Percentiles rank a stretch among this genome's conserved stretches.
phyloP scores from a whole-genome alignment of 2,113 vertebrate species.

The Crypturellus undulatus region DNA sequence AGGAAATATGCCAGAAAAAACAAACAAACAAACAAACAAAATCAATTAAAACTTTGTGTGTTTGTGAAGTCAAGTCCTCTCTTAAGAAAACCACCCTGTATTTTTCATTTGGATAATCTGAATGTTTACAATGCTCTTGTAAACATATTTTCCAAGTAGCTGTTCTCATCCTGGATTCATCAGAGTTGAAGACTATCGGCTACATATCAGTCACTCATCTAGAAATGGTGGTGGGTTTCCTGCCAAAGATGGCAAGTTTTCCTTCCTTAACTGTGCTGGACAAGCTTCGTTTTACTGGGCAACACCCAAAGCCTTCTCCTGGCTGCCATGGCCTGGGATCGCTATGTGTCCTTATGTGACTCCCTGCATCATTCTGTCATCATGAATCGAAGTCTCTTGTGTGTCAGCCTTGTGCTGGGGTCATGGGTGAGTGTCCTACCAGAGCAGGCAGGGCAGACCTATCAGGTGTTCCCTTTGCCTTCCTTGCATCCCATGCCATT shows the following conservation, averaged over 20 bases:
- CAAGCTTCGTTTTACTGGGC: slow-evolving; percentile 9
- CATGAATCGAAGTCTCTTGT: background rate
- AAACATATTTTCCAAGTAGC: no score
- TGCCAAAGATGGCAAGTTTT: background rate
- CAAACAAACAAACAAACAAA: no score
- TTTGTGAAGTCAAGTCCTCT: no score
- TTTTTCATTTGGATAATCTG: no score
- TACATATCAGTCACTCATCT: slow-evolving; percentile 33
- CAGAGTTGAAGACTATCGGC: background rate
- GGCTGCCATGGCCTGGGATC: slow-evolving; percentile 36
- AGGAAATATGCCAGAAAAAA: no score
- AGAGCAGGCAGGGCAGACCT: slow-evolving; percentile 1
- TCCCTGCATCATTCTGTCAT: background rate
- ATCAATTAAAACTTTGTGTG: no score
- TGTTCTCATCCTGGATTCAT: no score
- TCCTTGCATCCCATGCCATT: slow-evolving; percentile 22
- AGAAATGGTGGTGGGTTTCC: slow-evolving; percentile 8
- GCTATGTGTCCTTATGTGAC: slow-evolving; percentile 12
- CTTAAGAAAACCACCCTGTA: no score
- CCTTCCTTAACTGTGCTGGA: slow-evolving; percentile 18
- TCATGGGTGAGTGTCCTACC: background rate
- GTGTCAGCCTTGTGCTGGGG: background rate
- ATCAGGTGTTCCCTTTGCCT: background rate
- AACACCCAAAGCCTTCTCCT: slow-evolving; percentile 16
- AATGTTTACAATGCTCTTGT: no score